Base-by-base conservation (phyloP, 2,797 vertebrate genomes). In the Falco naumanni region DNA sequence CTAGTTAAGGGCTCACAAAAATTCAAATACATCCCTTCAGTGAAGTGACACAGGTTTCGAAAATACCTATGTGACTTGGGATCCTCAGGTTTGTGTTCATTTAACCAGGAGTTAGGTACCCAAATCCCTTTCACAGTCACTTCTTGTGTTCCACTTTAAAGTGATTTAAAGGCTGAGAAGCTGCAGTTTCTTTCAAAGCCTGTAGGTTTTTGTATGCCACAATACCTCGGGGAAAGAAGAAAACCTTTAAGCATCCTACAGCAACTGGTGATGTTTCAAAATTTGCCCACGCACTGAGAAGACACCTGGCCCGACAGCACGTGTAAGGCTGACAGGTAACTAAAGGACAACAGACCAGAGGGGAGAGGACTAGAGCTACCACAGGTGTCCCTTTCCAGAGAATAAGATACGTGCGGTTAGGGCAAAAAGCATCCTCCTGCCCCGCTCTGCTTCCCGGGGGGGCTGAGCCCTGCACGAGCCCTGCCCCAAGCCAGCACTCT, bases 1-100 rank as follows among this genome's bases (percentile, higher is more conserved):
- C 7, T 18, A 24, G 45, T 43, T 4, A 28, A 31, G 57, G 37
- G 20, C 60, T 57, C 57, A 51, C 14, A 13, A 17, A 17, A 74
- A 4, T 37, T 76, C 22, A 17, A 11, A 15, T 17, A 7, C 22
- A 41, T 5, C 9, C 28, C 1, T 8, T 5, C 26, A 7, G 47
- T 22, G 56, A 59, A 6, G 13, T 1, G 1, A 4, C 3, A 41
- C 20, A 13, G 43, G 45, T 53, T 31, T n/a, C 65, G 6, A 16
- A 48, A 57, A 21, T 6, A 19, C 69, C 74, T 9, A 2, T 0
- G 0, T 33, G 50, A 4, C 12, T 12, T 4, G 2, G 9, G 41
- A 13, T 16, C 11, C 20, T 47, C 24, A 3, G 56, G 31, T n/a
- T 43, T 15, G n/a, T 6, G 3, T 1, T 7, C 24, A 13, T 53